Conservation (phyloP, 2,888 invertebrate genomes). For the Galerucella nymphaeae region DNA sequence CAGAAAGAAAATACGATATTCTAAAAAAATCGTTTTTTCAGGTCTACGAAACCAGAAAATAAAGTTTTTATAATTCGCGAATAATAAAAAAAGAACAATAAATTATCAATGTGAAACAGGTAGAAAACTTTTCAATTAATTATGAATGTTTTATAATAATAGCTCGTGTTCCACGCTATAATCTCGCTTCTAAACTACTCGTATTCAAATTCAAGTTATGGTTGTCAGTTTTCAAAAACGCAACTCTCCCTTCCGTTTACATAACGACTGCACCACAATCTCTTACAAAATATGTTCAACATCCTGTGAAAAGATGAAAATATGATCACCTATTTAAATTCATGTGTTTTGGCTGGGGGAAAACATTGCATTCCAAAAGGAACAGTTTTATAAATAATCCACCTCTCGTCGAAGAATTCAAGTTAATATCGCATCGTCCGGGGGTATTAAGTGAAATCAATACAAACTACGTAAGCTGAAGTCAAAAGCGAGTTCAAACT, state of each 20-base stretch:
- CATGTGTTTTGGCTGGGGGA: no score
- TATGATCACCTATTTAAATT: background rate
- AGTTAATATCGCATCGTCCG: no score
- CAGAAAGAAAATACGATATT: no score
- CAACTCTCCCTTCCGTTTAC: constrained; percentile 33
- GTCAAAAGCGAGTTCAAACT: no score
- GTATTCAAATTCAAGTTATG: constrained; percentile 46
- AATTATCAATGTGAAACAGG: constrained; percentile 43
- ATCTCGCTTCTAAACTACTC: constrained; percentile 42
- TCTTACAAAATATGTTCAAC: background rate
- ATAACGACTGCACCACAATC: constrained; percentile 20
- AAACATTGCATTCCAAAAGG: no score
- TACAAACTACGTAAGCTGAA: no score
- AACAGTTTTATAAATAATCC: no score
- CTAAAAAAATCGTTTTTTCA: background rate
- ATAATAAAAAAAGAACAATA: constrained; percentile 41
- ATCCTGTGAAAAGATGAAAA: background rate
- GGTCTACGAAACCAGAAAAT: constrained; percentile 5
- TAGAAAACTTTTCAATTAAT: constrained; percentile 41
- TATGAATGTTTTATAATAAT: constrained; percentile 41
- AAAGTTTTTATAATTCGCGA: constrained; percentile 39
- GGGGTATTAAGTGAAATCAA: no score
- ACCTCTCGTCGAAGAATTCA: no score
- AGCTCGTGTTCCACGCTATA: constrained; percentile 46
- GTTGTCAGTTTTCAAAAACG: constrained; percentile 44